Evolutionary conservation across 2,797 vertebrate genomes (phyloP).

Genomic region (Hephaestus fuliginosus): DNA sequence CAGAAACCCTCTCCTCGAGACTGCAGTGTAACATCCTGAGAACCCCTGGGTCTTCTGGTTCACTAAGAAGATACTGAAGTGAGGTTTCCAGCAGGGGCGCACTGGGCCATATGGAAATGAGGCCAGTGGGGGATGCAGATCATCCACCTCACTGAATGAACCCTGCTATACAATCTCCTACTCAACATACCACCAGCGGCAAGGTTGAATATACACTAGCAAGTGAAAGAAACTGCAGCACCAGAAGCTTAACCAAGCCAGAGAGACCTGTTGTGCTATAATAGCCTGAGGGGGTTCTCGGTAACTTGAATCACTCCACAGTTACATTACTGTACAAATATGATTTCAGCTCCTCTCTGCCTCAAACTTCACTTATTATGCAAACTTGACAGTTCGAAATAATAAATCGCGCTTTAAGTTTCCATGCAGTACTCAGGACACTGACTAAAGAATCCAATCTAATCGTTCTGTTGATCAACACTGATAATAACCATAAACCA

Average conservation of each 20-base stretch:
- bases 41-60: slow-evolving; percentile 1
- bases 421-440: not conserved
- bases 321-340: not conserved
- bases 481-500: slow-evolving; percentile 3
- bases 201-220: slow-evolving; percentile 7
- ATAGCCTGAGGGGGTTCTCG: slow-evolving; percentile 28
- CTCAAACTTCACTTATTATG: not conserved
- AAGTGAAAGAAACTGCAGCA: not conserved
- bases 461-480: not conserved
- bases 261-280: slow-evolving; percentile 21
- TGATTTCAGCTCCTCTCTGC: slow-evolving; percentile 2
- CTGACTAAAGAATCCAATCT: not conserved
- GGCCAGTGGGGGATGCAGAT: slow-evolving; percentile 19
- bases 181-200: slow-evolving; percentile 30
- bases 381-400: not conserved
- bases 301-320: not conserved
- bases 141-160: slow-evolving; percentile 31
- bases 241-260: slow-evolving; percentile 13
- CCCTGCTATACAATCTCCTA: slow-evolving; percentile 6
- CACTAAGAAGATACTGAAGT: slow-evolving; percentile 4
- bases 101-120: slow-evolving; percentile 46
- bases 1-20: not conserved
- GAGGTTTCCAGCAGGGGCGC: slow-evolving; percentile 28
- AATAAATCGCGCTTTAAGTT: not conserved
- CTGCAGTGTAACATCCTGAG: not conserved